These are phyloP conservation scores for Siniperca undulata DNA, from an alignment of 2,797 vertebrate species.

Conservation along the genomic window DNA sequence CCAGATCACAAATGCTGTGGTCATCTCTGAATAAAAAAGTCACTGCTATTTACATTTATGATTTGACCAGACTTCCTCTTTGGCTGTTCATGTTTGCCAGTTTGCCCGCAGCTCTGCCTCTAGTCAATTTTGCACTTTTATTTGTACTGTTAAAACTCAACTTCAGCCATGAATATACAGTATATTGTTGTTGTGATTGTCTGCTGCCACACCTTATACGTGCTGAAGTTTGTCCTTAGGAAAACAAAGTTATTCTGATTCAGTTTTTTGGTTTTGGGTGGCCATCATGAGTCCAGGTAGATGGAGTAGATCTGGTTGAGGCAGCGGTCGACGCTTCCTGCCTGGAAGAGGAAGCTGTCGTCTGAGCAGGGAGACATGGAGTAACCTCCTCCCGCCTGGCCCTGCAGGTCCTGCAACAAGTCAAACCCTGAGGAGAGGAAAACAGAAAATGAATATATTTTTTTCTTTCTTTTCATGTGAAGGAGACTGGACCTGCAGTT, in stretches of 20 bases:
- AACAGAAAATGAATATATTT: background rate
- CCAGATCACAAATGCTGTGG: constrained; percentile 47
- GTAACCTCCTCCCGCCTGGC: constrained; percentile 69
- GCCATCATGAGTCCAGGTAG: constrained; percentile 80
- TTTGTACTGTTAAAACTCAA: constrained; percentile 21
- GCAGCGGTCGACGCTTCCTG: constrained; percentile 77
- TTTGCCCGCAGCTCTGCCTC: constrained; percentile 21
- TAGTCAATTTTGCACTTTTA: background rate
- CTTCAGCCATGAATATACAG: constrained; percentile 19
- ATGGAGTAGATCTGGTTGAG: constrained; percentile 81
- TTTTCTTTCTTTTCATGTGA: background rate
- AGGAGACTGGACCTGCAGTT: background rate
- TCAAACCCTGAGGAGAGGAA: constrained; percentile 69
- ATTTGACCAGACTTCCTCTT: constrained; percentile 28
- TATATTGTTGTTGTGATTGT: constrained; percentile 17
- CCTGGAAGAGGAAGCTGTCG: constrained; percentile 81
- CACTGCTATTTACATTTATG: constrained; percentile 49
- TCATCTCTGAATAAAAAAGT: constrained; percentile 56
- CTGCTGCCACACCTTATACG: constrained; percentile 1
- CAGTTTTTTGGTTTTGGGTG: background rate
- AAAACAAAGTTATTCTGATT: constrained; percentile 5
- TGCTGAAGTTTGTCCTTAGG: constrained; percentile 1
- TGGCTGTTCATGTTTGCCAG: constrained; percentile 14
- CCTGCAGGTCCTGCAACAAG: constrained; percentile 80
- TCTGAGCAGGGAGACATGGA: constrained; percentile 73